Percentiles rank a stretch among this genome's conserved stretches.
These are phyloP conservation scores for Agonum fuliginosum DNA, from an alignment of 2,888 invertebrate species.

Conservation along the genomic window DNA sequence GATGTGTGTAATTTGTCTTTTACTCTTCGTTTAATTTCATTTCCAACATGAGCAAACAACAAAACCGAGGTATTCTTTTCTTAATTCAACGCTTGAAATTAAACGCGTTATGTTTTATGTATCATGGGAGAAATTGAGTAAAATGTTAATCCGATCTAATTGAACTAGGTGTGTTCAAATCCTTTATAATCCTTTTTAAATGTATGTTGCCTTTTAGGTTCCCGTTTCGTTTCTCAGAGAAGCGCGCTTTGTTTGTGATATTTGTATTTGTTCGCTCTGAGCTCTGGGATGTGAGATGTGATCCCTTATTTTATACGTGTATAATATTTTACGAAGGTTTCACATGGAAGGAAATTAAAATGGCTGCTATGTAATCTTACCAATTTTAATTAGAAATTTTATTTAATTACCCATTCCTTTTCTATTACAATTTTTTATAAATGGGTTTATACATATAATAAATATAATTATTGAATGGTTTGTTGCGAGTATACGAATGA, in stretches of 20 bases:
- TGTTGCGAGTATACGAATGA: too few species aligned
- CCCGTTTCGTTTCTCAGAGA: neutral
- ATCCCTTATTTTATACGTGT: neutral
- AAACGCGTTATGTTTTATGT: constrained; percentile 35
- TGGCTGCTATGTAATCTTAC: too few species aligned
- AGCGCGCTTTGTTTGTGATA: constrained; percentile 1
- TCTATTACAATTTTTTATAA: too few species aligned
- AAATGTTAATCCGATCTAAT: constrained; percentile 53
- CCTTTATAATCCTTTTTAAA: constrained; percentile 50
- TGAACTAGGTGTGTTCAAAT: constrained; percentile 40
- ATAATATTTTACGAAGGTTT: neutral
- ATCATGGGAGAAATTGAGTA: constrained; percentile 32
- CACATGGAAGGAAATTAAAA: too few species aligned
- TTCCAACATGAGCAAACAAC: neutral
- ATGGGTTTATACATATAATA: too few species aligned
- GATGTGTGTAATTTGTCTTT: neutral
- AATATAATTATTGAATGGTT: too few species aligned
- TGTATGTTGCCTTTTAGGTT: constrained; percentile 41
- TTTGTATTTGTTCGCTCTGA: neutral
- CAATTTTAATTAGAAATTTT: too few species aligned
- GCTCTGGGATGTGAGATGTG: neutral
- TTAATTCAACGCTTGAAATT: constrained; percentile 6
- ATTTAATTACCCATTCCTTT: too few species aligned
- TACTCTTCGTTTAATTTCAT: neutral
- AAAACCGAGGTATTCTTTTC: constrained; percentile 18